A percentile compares a stretch with the other conserved stretches of the same genome.
phyloP scores from a whole-genome alignment of 2,888 invertebrate species.

The Arrhopalites spinosus region DNA sequence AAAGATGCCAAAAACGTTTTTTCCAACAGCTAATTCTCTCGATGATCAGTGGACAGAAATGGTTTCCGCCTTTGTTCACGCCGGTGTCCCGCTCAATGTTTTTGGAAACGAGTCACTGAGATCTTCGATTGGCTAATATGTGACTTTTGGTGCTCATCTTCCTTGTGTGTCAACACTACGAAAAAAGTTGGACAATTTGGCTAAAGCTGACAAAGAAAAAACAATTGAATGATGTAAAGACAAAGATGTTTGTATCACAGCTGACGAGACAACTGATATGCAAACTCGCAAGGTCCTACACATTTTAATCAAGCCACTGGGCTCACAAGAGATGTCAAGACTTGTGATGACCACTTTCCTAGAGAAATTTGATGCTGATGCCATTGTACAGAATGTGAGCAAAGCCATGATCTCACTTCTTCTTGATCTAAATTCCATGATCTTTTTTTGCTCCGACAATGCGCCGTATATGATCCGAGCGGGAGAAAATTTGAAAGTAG shows the following conservation, averaged over 20 bases:
- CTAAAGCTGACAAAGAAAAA: not conserved
- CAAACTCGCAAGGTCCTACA: not conserved
- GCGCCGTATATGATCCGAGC: constrained; percentile 8
- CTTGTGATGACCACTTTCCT: not conserved
- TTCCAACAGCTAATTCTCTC: too few species aligned
- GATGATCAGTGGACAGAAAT: not conserved
- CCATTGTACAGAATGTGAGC: not conserved
- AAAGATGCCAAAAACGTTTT: too few species aligned
- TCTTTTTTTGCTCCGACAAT: not conserved
- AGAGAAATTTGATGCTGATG: not conserved
- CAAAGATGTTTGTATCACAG: not conserved
- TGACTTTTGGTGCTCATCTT: not conserved
- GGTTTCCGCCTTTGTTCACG: not conserved
- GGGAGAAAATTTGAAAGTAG: not conserved
- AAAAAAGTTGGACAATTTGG: not conserved
- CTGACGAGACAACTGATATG: constrained; percentile 1
- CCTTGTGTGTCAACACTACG: not conserved
- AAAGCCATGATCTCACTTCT: not conserved
- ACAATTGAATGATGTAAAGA: not conserved
- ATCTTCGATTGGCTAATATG: not conserved
- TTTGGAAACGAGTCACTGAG: not conserved
- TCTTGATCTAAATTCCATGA: not conserved
- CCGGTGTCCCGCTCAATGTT: not conserved
- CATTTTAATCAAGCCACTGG: not conserved
- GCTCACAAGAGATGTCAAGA: not conserved